Base-by-base conservation (phyloP, 2,797 vertebrate genomes). In the Triplophysa yarkandensis region DNA sequence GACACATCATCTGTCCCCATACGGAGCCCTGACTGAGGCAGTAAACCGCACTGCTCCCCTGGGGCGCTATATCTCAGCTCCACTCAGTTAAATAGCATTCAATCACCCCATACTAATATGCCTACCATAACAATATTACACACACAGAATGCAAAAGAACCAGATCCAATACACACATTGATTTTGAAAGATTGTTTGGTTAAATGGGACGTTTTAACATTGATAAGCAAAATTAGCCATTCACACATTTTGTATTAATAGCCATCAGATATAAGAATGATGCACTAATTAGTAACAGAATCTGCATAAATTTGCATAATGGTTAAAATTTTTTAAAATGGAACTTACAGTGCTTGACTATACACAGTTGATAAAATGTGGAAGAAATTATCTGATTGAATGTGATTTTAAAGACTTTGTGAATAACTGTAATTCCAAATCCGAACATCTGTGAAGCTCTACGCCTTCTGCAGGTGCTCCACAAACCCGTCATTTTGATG, bases 1-100 rank as follows among this genome's bases (percentile, higher is more conserved):
- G 87, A 89, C 84, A 85, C 69, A 83, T 87, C 78, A 71, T 71
- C 74, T 72, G 78, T 76, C 73, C 76, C 64, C 57, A 57, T 55
- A 68, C 23, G 5, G 46, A 71, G 48, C 43, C 32, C 44, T 55
- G 68, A 71, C 55, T 58, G 61, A 7, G 19, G 61, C 11, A n/a
- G 14, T 67, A 66, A 58, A 72, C 61, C 60, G 50, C 43, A 79
- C 16, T 28, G 48, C 30, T 69, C 71, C 71, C 65, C 28, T 43
- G 71, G 54, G 66, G 43, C 41, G 48, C 16, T 17, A 60, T 2
- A 21, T 68, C 30, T 68, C 52, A 30, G 41, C 60, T 62, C 14
- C 13, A 58, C 60, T 48, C 43, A 74, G 25, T 36, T 50, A 30
- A 65, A 77, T 23, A 43, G 52, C 13, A 43, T n/a, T 70, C 16